phyloP scores from a whole-genome alignment of 2,888 invertebrate species.

The Thymelicus acteon region DNA sequence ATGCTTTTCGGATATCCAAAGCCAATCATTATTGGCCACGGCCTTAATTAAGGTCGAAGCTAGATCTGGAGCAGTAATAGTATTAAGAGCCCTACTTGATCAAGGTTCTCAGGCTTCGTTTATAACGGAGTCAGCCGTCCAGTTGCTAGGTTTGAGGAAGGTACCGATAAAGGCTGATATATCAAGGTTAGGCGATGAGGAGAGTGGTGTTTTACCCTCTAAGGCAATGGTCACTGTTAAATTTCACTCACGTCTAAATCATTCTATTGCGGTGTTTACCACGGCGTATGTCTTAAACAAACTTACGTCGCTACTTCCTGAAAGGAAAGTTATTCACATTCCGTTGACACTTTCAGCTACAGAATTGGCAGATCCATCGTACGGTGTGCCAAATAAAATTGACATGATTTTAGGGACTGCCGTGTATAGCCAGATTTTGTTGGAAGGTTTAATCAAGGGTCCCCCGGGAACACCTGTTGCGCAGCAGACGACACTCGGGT shows the following conservation, averaged over 20 bases:
- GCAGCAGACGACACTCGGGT: slow-evolving; percentile 43
- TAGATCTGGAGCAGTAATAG: slow-evolving; percentile 24
- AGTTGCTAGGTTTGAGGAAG: slow-evolving; percentile 39
- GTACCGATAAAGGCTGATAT: slow-evolving; percentile 20
- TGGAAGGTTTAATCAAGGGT: slow-evolving; percentile 40
- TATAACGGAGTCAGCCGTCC: slow-evolving; percentile 42
- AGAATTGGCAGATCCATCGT: slow-evolving; percentile 37
- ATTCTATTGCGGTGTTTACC: not conserved
- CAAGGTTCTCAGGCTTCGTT: slow-evolving; percentile 46
- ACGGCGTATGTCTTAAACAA: slow-evolving; percentile 4
- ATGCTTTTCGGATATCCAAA: slow-evolving; percentile 9
- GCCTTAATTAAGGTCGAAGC: slow-evolving; percentile 40
- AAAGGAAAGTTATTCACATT: not conserved
- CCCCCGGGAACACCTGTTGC: slow-evolving; percentile 31
- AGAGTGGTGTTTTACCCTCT: slow-evolving; percentile 5
- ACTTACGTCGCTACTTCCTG: slow-evolving; percentile 6
- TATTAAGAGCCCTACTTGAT: slow-evolving; percentile 45
- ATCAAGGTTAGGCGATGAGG: slow-evolving; percentile 8
- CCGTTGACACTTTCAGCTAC: not conserved
- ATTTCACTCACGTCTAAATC: slow-evolving; percentile 3
- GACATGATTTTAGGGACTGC: slow-evolving; percentile 46
- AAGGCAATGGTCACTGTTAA: slow-evolving; percentile 3
- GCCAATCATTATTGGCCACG: slow-evolving; percentile 39
- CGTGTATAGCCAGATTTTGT: slow-evolving; percentile 42
- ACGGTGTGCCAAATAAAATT: slow-evolving; percentile 40